Evolutionary conservation across 2,888 invertebrate genomes (phyloP).

Genomic region (Macrophya alboannulata): DNA sequence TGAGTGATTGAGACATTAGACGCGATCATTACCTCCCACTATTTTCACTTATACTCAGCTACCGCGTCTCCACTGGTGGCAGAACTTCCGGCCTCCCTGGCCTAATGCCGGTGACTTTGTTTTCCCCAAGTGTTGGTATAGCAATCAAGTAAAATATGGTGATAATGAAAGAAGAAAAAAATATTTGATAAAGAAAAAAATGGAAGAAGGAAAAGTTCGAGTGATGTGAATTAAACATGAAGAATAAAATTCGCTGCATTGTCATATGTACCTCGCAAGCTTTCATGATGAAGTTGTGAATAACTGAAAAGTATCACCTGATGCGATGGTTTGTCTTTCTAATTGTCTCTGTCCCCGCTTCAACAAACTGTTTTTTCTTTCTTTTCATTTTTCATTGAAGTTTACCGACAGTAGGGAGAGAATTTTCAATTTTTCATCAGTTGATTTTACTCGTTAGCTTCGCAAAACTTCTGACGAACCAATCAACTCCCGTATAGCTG

Average conservation of each 20-base stretch:
- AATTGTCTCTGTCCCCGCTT: slow-evolving; percentile 15
- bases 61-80: background rate
- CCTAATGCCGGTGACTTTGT: background rate
- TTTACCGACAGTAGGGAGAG: background rate
- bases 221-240: background rate
- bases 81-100: background rate
- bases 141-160: background rate
- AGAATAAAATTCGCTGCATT: background rate
- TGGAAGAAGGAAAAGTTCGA: background rate
- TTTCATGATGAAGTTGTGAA: background rate
- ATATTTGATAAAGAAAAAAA: background rate
- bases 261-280: background rate
- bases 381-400: background rate
- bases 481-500: slow-evolving; percentile 1
- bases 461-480: slow-evolving; percentile 23
- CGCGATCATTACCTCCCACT: slow-evolving; percentile 46
- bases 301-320: slow-evolving; percentile 4
- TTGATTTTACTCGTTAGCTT: slow-evolving; percentile 46
- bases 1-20: slow-evolving; percentile 54
- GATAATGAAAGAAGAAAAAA: background rate
- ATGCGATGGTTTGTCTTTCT: slow-evolving; percentile 8
- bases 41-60: background rate
- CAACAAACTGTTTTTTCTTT: background rate
- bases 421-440: slow-evolving; percentile 38
- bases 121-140: background rate